Percentiles rank a stretch among this genome's conserved stretches.
Evolutionary conservation across 2,888 invertebrate species (phyloP).

Genomic region (Zeuzera pyrina): DNA sequence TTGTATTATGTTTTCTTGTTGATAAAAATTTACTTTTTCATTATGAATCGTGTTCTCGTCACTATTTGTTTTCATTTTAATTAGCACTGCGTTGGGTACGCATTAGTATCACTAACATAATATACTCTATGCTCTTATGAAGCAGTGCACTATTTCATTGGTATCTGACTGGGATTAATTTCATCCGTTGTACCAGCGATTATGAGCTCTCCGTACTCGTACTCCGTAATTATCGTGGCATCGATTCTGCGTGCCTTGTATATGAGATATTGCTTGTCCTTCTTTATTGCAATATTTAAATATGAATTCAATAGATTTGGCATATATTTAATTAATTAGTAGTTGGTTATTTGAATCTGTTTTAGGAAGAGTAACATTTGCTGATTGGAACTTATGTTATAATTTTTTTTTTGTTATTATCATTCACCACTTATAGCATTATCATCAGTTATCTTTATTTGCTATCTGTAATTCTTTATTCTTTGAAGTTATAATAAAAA

Average conservation of each 20-base stretch:
- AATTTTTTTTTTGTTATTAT: too few relatives aligned
- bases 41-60: too few relatives aligned
- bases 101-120: slow-evolving; percentile 36
- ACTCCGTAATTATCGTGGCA: slow-evolving; percentile 50
- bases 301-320: slow-evolving; percentile 28
- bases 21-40: slow-evolving; percentile 21
- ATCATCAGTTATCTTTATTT: too few relatives aligned
- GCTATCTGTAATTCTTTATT: too few relatives aligned
- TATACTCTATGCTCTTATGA: slow-evolving; percentile 17
- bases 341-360: too few relatives aligned
- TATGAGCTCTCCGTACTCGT: too few relatives aligned
- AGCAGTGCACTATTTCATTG: slow-evolving; percentile 38
- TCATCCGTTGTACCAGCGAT: slow-evolving; percentile 26
- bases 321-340: too few relatives aligned
- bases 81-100: slow-evolving; percentile 20
- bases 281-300: slow-evolving; percentile 46
- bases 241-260: slow-evolving; percentile 43
- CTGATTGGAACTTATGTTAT: too few relatives aligned
- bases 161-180: slow-evolving; percentile 41
- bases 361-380: too few relatives aligned
- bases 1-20: slow-evolving; percentile 14
- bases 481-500: too few relatives aligned
- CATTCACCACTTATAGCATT: too few relatives aligned
- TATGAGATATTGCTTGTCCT: slow-evolving; percentile 55
- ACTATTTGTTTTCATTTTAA: slow-evolving; percentile 16